Base-by-base conservation (phyloP, 2,113 vertebrate genomes). In the Sisor rabdophorus region DNA sequence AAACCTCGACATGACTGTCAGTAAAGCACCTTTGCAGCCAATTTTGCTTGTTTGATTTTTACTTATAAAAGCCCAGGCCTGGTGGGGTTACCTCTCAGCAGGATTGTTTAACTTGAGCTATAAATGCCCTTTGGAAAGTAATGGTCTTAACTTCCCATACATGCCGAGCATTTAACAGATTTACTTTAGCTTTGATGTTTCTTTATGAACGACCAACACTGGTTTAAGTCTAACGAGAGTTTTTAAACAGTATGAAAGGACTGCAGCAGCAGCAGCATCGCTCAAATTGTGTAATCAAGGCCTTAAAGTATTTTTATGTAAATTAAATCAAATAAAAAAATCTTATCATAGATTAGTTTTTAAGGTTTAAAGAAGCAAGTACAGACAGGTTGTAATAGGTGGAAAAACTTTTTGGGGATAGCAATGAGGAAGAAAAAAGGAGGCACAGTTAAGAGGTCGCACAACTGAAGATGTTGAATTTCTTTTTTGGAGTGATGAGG, bases 1-100 rank as follows among this genome's bases (percentile, higher is more conserved):
- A 36, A 54, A 44, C 22, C 58, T 64, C 48, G 72, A 32, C 20
- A 55, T 64, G n/a, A 7, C 61, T 53, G 44, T 52, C 28, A 53
- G 30, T 48, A 53, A 10, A 59, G 64, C 44, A 40, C 58, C 68
- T 59, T 30, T 30, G 4, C 20, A 52, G 58, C 50, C 30, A 63
- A 47, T 56, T 20, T 36, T 76, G 74, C 15, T 56, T 68, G 63
- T 76, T 68, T 76, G 63, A 76, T 76, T 76, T 48, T 76, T 52
- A 55, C 74, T 68, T 55, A 30, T 40, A 65, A 76, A 68, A 67
- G 36, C 53, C 10, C 53, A 48, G 40, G 52, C 63, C 30, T 16
- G 58, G 11, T 36, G 24, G 54, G 30, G 48, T 71, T 55, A 28
- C 48, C 64, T 48, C 58, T 72, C 68, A 72, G 68, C 32, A 28